Base-by-base conservation (phyloP, 2,888 invertebrate species). In the Coelogynopora nodosa region DNA sequence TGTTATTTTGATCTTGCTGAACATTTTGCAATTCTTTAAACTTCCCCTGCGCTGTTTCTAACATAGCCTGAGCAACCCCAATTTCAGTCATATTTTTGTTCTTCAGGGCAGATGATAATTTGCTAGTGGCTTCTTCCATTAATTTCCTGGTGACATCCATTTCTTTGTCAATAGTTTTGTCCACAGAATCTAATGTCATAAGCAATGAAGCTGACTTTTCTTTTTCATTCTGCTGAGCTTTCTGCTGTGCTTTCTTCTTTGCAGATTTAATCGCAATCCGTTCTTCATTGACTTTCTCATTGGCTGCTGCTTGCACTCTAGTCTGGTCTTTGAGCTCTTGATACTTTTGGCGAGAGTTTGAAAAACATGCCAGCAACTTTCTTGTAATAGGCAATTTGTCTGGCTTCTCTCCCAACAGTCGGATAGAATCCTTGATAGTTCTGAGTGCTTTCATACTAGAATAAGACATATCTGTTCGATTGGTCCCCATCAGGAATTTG, bases 401-500 rank as follows among this genome's bases (percentile, higher is more conserved):
- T 74, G 5, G 74, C 74, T 74, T 74, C 27, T 5, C 74, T 74
- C 74, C 74, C 23, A 74, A 74, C 74, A 74, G 74, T 74, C 74
- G 27, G 74, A 74, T 74, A 74, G 74, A 74, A 74, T 74, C 74
- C 74, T 74, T 74, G 74, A 74, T 74, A n/a, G 27, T 74, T 74
- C 74, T 74, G 74, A 74, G 18, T 74, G 74, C 74, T 74, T 74
- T 74, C 23, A 74, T 74, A 74, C 74, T 74, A 26, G 74, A 74
- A 74, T 74, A 26, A 74, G 74, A 5, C 10, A 74, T 10, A 74
- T 10, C 5, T 74, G 74, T 74, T 13, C 27, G 74, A 74, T 74
- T 74, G 74, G 74, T 74, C 27, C 74, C 74, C 74, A 74, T 74
- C 23, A 74, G 74, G 74, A 74, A 74, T 13, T 74, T 74, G 74